phyloP scores from a whole-genome alignment of 2,113 vertebrate species.

The Craseonycteris thonglongyai region DNA sequence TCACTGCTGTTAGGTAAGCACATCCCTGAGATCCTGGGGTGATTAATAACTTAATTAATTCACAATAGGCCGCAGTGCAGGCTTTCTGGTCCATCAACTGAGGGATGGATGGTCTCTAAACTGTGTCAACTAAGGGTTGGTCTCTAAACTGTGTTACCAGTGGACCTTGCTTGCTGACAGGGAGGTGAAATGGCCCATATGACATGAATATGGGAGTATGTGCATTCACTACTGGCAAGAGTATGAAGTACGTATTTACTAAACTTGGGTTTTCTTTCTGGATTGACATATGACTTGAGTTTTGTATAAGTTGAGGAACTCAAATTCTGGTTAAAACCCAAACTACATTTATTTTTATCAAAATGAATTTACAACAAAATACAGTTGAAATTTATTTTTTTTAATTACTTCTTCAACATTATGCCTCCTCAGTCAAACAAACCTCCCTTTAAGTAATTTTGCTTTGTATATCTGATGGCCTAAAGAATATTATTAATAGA shows the following conservation, averaged over 20 bases:
- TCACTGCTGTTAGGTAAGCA: not conserved
- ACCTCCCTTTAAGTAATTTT: not conserved
- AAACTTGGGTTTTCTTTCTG: not conserved
- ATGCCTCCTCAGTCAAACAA: not conserved
- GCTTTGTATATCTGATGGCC: not conserved
- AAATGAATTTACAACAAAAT: not conserved
- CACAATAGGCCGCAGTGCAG: not conserved
- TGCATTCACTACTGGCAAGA: not conserved
- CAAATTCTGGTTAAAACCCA: not conserved
- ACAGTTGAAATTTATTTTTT: not conserved
- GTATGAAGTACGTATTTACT: not conserved
- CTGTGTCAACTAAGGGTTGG: not conserved
- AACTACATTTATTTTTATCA: not conserved
- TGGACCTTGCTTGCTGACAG: not conserved
- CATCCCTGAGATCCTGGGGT: not conserved
- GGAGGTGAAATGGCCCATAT: not conserved
- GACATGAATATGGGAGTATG: not conserved
- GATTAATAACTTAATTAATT: not conserved
- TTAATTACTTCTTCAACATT: not conserved
- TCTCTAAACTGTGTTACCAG: not conserved
- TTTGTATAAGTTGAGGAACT: not conserved
- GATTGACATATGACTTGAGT: not conserved
- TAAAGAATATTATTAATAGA: not conserved
- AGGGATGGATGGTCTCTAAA: not conserved
- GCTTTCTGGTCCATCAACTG: not conserved